Evolutionary conservation across 53 echinoderm and acorn worm genomes (phyloP).

Genomic region (Echinarachnius parma): DNA sequence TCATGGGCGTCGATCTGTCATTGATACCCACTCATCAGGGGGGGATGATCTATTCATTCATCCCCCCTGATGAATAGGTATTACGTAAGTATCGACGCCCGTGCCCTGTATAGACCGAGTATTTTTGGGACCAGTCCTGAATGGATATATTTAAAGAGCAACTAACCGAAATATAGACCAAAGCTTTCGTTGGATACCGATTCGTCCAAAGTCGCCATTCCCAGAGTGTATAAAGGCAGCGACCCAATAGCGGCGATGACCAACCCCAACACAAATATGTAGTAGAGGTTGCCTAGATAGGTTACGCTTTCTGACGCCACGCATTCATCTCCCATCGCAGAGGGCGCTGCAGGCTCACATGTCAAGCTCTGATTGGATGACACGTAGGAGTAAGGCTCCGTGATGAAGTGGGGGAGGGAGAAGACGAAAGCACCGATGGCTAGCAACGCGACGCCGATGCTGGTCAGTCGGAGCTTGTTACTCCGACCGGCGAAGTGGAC

Average conservation of each 20-base stretch:
- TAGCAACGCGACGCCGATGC: conserved; percentile 46
- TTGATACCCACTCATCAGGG: too few species aligned
- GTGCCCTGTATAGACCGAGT: too few species aligned
- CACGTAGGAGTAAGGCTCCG: conserved; percentile 47
- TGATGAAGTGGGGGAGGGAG: conserved; percentile 69
- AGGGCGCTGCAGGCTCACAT: too few species aligned
- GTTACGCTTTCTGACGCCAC: not conserved
- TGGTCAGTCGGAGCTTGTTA: conserved; percentile 65
- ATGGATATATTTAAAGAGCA: too few species aligned
- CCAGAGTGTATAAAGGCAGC: conserved; percentile 61
- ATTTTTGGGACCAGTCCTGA: too few species aligned
- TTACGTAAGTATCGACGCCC: too few species aligned
- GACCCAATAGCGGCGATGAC: conserved; percentile 57
- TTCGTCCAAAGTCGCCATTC: conserved; percentile 68
- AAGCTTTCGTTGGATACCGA: conserved; percentile 56
- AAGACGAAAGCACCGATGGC: conserved; percentile 52
- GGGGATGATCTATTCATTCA: too few species aligned
- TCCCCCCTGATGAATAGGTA: too few species aligned
- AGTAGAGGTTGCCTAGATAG: conserved; percentile 53
- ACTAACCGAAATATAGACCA: conserved; percentile 66
- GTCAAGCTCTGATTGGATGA: not conserved
- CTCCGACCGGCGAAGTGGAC: conserved; percentile 62
- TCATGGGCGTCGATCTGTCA: too few species aligned
- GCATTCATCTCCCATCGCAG: too few species aligned
- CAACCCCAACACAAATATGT: conserved; percentile 58